These are phyloP conservation scores for Poeciliopsis infans DNA, from an alignment of 2,797 vertebrate genomes.

Conservation along the genomic window DNA sequence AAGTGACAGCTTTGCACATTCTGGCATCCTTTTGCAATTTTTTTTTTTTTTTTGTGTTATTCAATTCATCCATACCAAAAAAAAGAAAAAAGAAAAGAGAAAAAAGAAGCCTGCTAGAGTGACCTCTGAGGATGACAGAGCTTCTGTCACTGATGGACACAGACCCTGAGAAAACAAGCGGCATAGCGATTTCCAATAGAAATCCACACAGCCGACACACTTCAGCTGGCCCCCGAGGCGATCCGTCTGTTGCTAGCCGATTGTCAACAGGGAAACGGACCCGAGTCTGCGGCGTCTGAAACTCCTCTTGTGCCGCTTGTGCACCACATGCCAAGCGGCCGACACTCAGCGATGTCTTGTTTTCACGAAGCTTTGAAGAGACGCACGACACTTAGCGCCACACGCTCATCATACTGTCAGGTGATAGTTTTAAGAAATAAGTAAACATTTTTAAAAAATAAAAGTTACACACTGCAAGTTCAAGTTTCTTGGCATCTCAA, in stretches of 20 bases:
- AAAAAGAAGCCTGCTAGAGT: slow-evolving; percentile 12
- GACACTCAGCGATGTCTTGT: slow-evolving; percentile 29
- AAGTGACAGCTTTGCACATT: slow-evolving; percentile 14
- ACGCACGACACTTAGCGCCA: slow-evolving; percentile 25
- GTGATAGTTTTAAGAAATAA: too few species aligned
- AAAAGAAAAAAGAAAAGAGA: slow-evolving; percentile 9
- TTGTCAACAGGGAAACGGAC: slow-evolving; percentile 59
- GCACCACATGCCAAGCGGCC: slow-evolving; percentile 23
- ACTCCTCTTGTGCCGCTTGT: slow-evolving; percentile 25
- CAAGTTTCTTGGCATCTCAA: background rate
- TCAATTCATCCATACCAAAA: slow-evolving; percentile 24
- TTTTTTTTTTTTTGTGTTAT: slow-evolving; percentile 19
- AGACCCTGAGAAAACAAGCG: slow-evolving; percentile 70
- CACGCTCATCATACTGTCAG: background rate
- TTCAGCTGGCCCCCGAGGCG: slow-evolving; percentile 60
- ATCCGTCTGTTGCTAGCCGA: slow-evolving; percentile 56
- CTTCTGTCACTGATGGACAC: slow-evolving; percentile 62
- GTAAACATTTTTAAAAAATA: too few species aligned
- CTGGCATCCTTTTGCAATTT: slow-evolving; percentile 15
- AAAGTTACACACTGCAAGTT: too few species aligned
- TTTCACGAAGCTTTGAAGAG: slow-evolving; percentile 27
- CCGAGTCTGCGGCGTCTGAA: slow-evolving; percentile 30
- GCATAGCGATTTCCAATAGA: slow-evolving; percentile 77
- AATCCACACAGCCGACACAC: slow-evolving; percentile 63
- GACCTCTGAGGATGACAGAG: slow-evolving; percentile 43